Conservation (phyloP, 2,113 vertebrate genomes). For the Recurvirostra avosetta region DNA sequence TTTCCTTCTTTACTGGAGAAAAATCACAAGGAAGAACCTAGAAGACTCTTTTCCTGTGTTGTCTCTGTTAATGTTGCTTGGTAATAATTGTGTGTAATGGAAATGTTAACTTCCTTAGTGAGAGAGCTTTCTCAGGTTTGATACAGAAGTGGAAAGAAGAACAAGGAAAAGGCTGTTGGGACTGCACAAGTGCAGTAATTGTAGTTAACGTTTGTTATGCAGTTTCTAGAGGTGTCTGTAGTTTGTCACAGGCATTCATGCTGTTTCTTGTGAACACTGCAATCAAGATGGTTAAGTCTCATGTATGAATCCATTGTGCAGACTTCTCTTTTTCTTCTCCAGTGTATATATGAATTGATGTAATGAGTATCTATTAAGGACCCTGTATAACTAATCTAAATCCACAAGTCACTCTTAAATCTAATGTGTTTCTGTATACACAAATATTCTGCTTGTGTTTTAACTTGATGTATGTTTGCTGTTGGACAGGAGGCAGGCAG, state of each 20-base stretch:
- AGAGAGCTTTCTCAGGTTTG: background rate
- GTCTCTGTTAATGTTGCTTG: background rate
- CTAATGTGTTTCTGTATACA: background rate
- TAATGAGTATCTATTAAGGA: background rate
- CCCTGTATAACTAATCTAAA: background rate
- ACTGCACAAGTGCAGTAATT: background rate
- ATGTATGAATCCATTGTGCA: accelerated
- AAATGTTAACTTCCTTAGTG: background rate
- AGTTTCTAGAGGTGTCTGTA: background rate
- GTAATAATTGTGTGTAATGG: background rate
- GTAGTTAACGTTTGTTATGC: background rate
- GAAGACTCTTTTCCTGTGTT: background rate
- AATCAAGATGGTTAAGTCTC: background rate
- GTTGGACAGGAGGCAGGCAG: background rate
- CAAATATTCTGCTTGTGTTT: background rate
- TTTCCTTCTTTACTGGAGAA: background rate
- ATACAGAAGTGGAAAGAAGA: background rate
- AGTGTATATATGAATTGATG: background rate
- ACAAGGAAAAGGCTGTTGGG: background rate
- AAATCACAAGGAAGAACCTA: background rate
- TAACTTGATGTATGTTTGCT: background rate
- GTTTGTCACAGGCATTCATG: background rate
- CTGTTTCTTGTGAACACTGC: background rate
- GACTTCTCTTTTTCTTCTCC: background rate
- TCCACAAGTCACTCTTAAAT: background rate